Conservation (phyloP, 2,113 vertebrate species). For the Campylorhamphus procurvoides region DNA sequence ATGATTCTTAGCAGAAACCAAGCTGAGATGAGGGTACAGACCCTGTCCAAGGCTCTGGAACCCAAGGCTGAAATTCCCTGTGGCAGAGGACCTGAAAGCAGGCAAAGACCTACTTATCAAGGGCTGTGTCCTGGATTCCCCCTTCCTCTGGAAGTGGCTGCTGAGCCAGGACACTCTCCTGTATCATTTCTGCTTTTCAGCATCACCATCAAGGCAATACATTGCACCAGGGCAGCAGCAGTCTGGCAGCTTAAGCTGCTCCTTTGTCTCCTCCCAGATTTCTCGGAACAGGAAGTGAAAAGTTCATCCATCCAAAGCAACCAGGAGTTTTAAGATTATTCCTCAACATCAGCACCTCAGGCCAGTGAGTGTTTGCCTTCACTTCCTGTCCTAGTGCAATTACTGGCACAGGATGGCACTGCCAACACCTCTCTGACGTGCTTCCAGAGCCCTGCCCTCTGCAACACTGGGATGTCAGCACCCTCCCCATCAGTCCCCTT, state of each 20-base stretch:
- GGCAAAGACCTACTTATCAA: not conserved
- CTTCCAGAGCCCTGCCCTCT: not conserved
- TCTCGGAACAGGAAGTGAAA: not conserved
- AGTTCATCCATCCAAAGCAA: not conserved
- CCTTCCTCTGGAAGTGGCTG: not conserved
- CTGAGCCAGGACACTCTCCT: not conserved
- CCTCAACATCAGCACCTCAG: not conserved
- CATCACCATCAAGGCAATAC: not conserved
- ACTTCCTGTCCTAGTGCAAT: not conserved
- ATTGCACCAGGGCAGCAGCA: not conserved
- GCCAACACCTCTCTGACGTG: rapidly evolving
- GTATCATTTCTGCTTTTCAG: not conserved
- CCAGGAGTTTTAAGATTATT: not conserved
- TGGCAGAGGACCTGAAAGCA: not conserved
- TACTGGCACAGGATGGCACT: not conserved
- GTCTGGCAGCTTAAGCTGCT: not conserved
- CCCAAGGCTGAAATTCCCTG: not conserved
- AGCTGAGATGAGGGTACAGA: not conserved
- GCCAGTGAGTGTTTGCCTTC: not conserved
- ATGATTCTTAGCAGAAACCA: not conserved
- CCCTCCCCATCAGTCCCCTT: not conserved
- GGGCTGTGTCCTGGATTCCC: not conserved
- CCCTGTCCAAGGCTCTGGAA: not conserved
- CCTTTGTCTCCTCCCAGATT: not conserved
- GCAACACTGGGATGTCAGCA: rapidly evolving